Evolutionary conservation across 2,113 vertebrate genomes (phyloP).

Genomic region (Budorcas taxicolor): DNA sequence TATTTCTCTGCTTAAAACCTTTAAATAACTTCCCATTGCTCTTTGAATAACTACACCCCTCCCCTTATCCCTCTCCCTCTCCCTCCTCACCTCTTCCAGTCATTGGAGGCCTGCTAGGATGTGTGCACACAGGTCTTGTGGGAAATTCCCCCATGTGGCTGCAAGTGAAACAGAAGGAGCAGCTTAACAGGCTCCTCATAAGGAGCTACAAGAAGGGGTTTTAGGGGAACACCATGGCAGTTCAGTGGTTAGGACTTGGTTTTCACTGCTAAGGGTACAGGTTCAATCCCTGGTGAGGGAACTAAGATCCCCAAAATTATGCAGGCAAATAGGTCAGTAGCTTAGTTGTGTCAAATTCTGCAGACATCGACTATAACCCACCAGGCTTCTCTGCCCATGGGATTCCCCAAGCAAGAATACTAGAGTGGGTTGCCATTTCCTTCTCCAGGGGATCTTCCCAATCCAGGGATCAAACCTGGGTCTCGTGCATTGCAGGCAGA

Average conservation of each 20-base stretch:
- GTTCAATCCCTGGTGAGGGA: neutral
- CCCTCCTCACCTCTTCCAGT: neutral
- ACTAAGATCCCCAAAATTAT: neutral
- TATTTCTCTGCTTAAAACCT: neutral
- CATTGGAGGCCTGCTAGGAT: neutral
- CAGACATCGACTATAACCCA: neutral
- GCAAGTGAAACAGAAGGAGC: neutral
- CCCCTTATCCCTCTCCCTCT: neutral
- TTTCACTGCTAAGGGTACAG: neutral
- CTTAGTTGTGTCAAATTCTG: neutral
- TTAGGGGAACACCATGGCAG: neutral
- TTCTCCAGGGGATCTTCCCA: neutral
- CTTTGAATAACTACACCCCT: neutral
- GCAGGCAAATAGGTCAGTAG: neutral
- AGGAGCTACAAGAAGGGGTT: neutral
- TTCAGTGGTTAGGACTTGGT: neutral
- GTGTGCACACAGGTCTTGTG: neutral
- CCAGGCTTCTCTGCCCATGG: neutral
- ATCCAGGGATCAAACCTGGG: neutral
- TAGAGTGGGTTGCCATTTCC: neutral
- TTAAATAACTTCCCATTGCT: neutral
- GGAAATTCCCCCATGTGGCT: constrained; percentile 2
- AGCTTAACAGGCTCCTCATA: neutral
- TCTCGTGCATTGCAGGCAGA: neutral
- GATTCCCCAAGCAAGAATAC: neutral